Percentiles rank a stretch among this genome's conserved stretches.
phyloP scores from a whole-genome alignment of 2,888 invertebrate genomes.

The Machimus atricapillus region DNA sequence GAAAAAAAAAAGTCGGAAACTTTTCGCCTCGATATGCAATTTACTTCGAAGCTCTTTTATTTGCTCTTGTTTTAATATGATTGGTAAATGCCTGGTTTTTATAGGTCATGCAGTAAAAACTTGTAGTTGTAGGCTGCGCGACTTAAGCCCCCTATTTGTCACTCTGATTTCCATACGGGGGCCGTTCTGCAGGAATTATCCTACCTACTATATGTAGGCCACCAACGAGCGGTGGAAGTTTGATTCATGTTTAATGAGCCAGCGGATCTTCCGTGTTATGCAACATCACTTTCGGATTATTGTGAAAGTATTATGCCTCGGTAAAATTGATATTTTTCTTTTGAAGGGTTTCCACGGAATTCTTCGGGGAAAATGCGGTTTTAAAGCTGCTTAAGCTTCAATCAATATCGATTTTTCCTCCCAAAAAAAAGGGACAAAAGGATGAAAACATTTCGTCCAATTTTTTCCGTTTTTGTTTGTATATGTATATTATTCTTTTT shows the following conservation, averaged over 20 bases:
- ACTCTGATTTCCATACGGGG: not conserved
- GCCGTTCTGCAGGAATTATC: not conserved
- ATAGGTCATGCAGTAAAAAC: constrained; percentile 27
- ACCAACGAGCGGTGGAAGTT: not conserved
- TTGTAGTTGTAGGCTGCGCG: not conserved
- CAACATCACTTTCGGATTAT: not conserved
- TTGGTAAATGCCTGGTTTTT: constrained; percentile 25
- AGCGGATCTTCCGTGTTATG: not conserved
- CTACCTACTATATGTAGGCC: not conserved
- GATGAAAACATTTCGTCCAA: not conserved
- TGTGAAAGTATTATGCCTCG: not conserved
- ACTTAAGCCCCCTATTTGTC: not conserved
- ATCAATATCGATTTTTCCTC: not conserved
- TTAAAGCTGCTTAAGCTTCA: not conserved
- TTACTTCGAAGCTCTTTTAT: constrained; percentile 17
- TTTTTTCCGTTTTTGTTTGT: not conserved
- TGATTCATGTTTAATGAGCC: not conserved
- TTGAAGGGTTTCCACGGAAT: not conserved
- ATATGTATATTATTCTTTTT: not conserved
- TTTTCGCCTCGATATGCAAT: constrained; percentile 5
- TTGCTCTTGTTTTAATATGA: constrained; percentile 28
- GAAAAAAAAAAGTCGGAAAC: not conserved
- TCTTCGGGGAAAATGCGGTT: not conserved
- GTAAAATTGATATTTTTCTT: not conserved
- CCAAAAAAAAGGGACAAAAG: not conserved